A percentile compares a stretch with the other conserved stretches of the same genome.
Conservation (phyloP, 1,140 invertebrate species). For the Sitophilus oryzae region DNA sequence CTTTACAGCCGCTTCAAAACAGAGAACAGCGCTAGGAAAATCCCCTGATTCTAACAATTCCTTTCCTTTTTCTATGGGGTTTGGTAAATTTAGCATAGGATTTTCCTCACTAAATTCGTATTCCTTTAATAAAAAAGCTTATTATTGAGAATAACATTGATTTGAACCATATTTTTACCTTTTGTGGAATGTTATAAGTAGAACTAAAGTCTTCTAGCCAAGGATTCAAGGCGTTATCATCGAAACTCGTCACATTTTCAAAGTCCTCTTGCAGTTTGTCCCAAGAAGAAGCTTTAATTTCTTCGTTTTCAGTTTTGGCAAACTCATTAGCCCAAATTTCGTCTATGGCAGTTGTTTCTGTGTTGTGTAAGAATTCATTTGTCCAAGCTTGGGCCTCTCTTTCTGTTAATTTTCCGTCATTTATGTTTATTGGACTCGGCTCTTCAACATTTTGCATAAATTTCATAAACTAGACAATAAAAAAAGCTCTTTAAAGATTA, state of each 20-base stretch:
- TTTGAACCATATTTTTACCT: slow-evolving; percentile 43
- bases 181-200: slow-evolving; percentile 56
- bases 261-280: slow-evolving; percentile 70
- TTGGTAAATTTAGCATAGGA: slow-evolving; percentile 72
- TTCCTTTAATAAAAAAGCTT: slow-evolving; percentile 46
- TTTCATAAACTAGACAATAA: slow-evolving; percentile 65
- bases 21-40: slow-evolving; percentile 89
- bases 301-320: slow-evolving; percentile 34
- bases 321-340: slow-evolving; percentile 29
- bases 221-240: slow-evolving; percentile 45
- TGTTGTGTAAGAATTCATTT: slow-evolving; percentile 47
- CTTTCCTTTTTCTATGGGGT: slow-evolving; percentile 83
- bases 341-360: slow-evolving; percentile 31
- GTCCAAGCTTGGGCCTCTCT: slow-evolving; percentile 50
- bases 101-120: slow-evolving; percentile 85
- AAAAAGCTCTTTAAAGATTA: neutral
- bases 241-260: slow-evolving; percentile 58
- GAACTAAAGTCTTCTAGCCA: slow-evolving; percentile 63
- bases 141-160: neutral
- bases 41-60: slow-evolving; percentile 78
- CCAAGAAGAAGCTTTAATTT: slow-evolving; percentile 64
- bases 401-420: slow-evolving; percentile 40
- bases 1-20: slow-evolving; percentile 93
- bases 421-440: slow-evolving; percentile 50
- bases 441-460: slow-evolving; percentile 76